Conservation (phyloP, 2,113 vertebrate genomes). For the Oreochromis tanganicae region DNA sequence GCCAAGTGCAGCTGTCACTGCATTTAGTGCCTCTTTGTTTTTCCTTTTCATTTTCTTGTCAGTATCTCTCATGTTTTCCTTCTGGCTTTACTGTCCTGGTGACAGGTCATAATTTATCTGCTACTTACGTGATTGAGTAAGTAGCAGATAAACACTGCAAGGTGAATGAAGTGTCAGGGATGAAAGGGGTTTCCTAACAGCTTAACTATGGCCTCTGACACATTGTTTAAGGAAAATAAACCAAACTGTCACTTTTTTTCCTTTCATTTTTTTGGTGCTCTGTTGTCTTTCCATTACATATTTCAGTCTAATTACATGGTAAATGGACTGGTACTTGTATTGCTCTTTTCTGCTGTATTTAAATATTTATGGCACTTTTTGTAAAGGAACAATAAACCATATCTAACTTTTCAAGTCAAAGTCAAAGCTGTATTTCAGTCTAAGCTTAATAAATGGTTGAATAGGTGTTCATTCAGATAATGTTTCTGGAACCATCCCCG, state of each 20-base stretch:
- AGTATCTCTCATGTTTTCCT: background rate
- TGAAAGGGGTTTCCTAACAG: conserved; percentile 11
- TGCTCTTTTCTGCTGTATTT: background rate
- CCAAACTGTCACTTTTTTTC: background rate
- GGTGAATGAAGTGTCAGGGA: background rate
- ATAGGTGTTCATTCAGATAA: background rate
- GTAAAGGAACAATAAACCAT: background rate
- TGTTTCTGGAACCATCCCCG: background rate
- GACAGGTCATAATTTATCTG: conserved; percentile 53
- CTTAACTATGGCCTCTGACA: conserved; percentile 47
- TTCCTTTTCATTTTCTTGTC: background rate
- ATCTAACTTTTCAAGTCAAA: background rate
- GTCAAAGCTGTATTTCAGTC: background rate
- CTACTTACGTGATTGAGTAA: conserved; percentile 29
- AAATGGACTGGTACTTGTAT: background rate
- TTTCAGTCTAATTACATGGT: background rate
- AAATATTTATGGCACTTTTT: background rate
- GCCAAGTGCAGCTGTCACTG: background rate
- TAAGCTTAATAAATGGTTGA: background rate
- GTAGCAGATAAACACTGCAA: background rate
- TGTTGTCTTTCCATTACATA: background rate
- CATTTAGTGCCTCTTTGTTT: background rate
- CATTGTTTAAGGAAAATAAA: conserved; percentile 53
- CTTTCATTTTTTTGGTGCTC: background rate
- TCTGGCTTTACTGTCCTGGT: conserved; percentile 17